Conservation (phyloP, 2,888 invertebrate species). For the Eupithecia tripunctaria region DNA sequence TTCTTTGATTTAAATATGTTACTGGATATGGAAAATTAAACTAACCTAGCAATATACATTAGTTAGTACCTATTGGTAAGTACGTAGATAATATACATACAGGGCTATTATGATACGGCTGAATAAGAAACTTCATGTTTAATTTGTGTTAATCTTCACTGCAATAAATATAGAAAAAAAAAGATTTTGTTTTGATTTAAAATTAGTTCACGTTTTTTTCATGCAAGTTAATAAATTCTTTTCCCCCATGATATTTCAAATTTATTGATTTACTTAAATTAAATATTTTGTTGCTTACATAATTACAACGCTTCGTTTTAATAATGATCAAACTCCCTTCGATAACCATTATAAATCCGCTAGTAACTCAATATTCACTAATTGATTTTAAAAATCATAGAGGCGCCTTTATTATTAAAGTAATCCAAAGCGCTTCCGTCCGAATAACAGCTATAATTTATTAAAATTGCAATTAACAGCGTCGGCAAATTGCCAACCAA, state of each 20-base stretch:
- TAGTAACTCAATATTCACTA: not conserved
- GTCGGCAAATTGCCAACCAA: slow-evolving; percentile 50
- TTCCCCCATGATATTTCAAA: not conserved
- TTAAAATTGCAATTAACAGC: slow-evolving; percentile 64
- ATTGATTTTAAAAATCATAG: slow-evolving; percentile 3
- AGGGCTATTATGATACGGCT: not conserved
- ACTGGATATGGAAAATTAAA: not conserved
- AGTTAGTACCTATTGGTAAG: not conserved
- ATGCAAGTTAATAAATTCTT: not conserved
- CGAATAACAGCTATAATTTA: slow-evolving; percentile 58
- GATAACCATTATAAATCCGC: not conserved
- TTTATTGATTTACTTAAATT: no score
- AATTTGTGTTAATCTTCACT: no score
- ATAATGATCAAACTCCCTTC: not conserved
- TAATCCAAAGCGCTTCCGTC: slow-evolving; percentile 47
- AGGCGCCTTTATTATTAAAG: slow-evolving; percentile 22
- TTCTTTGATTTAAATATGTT: not conserved
- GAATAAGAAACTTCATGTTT: no score
- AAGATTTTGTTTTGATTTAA: not conserved
- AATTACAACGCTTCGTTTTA: not conserved
- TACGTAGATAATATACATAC: not conserved
- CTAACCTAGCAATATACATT: not conserved
- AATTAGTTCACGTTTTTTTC: not conserved
- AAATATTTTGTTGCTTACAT: not conserved
- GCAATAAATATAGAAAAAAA: no score